phyloP scores from a whole-genome alignment of 2,888 invertebrate species.

The Fissipunctia ypsillon region DNA sequence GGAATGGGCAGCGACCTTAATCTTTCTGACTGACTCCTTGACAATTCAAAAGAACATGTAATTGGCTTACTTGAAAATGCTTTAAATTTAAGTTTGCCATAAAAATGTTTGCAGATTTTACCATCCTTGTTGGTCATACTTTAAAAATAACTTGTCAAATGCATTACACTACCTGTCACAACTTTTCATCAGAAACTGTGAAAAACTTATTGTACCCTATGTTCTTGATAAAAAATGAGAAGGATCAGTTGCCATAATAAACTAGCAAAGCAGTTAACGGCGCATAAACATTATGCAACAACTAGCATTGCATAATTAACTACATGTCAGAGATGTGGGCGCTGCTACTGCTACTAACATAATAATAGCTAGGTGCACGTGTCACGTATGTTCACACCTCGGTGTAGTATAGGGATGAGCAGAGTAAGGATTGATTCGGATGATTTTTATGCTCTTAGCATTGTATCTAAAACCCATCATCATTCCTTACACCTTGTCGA shows the following conservation, averaged over 20 bases:
- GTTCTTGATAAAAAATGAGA: not conserved
- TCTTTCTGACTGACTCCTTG: not conserved
- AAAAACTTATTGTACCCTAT: not conserved
- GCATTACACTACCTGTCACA: not conserved
- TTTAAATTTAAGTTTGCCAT: not conserved
- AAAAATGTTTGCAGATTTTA: not conserved
- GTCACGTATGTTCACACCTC: slow-evolving; percentile 1
- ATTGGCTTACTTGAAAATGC: not conserved
- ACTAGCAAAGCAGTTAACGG: not conserved
- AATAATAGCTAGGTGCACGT: slow-evolving; percentile 2
- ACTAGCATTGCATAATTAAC: slow-evolving; percentile 31
- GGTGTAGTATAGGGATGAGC: not conserved
- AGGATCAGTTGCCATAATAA: slow-evolving; percentile 26
- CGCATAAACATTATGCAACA: slow-evolving; percentile 22
- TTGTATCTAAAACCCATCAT: too few species aligned
- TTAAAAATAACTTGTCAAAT: not conserved
- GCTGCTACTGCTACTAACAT: slow-evolving; percentile 7
- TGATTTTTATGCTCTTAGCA: not conserved
- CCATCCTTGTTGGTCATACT: not conserved
- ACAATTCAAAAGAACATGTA: not conserved
- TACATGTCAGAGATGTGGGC: slow-evolving; percentile 36
- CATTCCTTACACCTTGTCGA: too few species aligned
- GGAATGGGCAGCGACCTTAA: not conserved
- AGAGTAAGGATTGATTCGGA: not conserved
- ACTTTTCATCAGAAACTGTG: not conserved